A percentile compares a stretch with the other conserved stretches of the same genome.
phyloP scores from a whole-genome alignment of 1,140 invertebrate genomes.

The Archegozetes longisetosus region DNA sequence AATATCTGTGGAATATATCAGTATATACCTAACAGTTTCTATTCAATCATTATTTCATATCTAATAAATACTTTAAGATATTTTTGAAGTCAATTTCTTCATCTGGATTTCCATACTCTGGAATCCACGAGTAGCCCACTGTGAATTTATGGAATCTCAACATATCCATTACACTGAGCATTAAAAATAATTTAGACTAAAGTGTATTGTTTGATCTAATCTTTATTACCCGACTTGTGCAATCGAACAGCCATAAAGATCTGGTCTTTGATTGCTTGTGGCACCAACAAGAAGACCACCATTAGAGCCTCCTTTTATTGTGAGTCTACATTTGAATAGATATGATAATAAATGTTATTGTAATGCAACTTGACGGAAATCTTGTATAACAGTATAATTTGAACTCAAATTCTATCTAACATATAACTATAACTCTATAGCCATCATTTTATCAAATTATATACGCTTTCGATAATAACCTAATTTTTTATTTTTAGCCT shows the following conservation, averaged over 20 bases:
- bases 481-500: no score
- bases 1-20: no score
- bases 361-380: neutral
- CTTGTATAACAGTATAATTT: neutral
- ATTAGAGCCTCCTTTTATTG: constrained; percentile 87
- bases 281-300: constrained; percentile 85
- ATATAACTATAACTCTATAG: no score
- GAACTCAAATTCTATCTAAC: no score
- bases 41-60: no score
- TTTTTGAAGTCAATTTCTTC: constrained; percentile 63
- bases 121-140: constrained; percentile 88
- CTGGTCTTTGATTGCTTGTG: constrained; percentile 81
- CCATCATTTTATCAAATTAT: no score
- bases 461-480: no score
- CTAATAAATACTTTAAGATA: no score
- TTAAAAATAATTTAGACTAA: neutral
- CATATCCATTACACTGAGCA: constrained; percentile 75
- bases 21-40: no score
- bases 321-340: constrained; percentile 30
- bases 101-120: constrained; percentile 85
- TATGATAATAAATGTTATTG: neutral
- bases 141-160: constrained; percentile 95
- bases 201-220: neutral
- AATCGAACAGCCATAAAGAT: constrained; percentile 78
- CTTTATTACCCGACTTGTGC: constrained; percentile 49